These are phyloP conservation scores for Anneissia japonica DNA, from an alignment of 35 echinoderm and acorn worm genomes.

Conservation along the genomic window DNA sequence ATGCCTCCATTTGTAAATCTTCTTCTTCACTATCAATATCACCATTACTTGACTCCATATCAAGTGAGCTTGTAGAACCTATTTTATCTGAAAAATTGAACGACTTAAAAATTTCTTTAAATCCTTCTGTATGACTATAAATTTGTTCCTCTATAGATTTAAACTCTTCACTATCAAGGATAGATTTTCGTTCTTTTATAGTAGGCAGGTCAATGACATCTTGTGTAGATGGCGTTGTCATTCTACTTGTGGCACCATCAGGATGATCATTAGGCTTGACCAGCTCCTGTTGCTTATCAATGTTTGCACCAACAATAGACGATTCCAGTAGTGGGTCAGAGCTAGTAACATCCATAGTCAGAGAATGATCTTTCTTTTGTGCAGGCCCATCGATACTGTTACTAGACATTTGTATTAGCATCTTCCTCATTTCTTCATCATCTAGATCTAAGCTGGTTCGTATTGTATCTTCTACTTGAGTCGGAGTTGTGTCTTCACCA, in stretches of 20 bases:
- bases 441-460: not conserved
- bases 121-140: not conserved
- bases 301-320: not conserved
- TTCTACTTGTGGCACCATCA: not conserved
- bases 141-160: not conserved
- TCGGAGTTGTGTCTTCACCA: not conserved
- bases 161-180: not conserved
- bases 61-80: not conserved
- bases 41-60: not conserved
- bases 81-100: not conserved
- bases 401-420: not conserved
- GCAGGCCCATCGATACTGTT: not conserved
- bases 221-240: not conserved
- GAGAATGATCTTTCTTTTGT: too few species aligned
- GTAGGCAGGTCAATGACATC: not conserved
- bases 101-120: not conserved
- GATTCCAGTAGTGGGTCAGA: not conserved
- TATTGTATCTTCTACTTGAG: not conserved
- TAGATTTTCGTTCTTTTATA: not conserved
- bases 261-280: not conserved
- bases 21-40: not conserved
- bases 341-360: too few species aligned
- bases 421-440: constrained; percentile 9
- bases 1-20: not conserved
- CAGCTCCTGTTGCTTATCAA: not conserved